Conservation (phyloP, 2,888 invertebrate species). For the Pimpla rufipes region DNA sequence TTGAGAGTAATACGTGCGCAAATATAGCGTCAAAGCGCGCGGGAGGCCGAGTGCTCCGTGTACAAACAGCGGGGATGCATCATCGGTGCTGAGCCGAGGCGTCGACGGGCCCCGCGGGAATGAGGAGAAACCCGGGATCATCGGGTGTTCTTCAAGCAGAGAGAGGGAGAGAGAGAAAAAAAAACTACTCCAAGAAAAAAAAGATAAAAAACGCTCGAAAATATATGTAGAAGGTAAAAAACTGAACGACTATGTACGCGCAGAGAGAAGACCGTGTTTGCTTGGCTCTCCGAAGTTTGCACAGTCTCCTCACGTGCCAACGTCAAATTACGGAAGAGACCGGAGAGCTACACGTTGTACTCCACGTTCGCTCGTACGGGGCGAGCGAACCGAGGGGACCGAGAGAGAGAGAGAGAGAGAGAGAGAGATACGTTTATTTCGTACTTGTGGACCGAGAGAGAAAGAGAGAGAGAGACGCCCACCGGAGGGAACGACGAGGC, state of each 20-base stretch:
- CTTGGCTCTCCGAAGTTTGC: constrained; percentile 74
- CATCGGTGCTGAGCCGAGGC: constrained; percentile 18
- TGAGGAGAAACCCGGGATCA: constrained; percentile 3
- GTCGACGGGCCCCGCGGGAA: neutral
- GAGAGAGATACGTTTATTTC: no score
- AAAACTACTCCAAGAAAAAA: constrained; percentile 21
- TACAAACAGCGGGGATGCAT: constrained; percentile 30
- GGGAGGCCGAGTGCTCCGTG: constrained; percentile 27
- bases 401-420: no score
- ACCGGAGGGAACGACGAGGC: constrained; percentile 18
- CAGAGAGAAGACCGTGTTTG: constrained; percentile 66
- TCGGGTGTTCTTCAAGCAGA: constrained; percentile 23
- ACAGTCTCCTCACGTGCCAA: constrained; percentile 82
- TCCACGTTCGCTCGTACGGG: constrained; percentile 62
- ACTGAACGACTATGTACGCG: constrained; percentile 32
- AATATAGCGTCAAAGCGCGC: constrained; percentile 57
- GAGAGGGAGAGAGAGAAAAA: constrained; percentile 19
- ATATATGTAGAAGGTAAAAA: constrained; percentile 41
- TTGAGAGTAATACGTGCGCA: constrained; percentile 64
- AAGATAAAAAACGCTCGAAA: constrained; percentile 45
- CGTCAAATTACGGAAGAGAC: constrained; percentile 78
- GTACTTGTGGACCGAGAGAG: constrained; percentile 65
- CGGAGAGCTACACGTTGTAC: neutral
- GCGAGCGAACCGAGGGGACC: constrained; percentile 64
- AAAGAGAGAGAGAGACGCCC: constrained; percentile 33